Base-by-base conservation (phyloP, 2,797 vertebrate species). In the Falco concolor region DNA sequence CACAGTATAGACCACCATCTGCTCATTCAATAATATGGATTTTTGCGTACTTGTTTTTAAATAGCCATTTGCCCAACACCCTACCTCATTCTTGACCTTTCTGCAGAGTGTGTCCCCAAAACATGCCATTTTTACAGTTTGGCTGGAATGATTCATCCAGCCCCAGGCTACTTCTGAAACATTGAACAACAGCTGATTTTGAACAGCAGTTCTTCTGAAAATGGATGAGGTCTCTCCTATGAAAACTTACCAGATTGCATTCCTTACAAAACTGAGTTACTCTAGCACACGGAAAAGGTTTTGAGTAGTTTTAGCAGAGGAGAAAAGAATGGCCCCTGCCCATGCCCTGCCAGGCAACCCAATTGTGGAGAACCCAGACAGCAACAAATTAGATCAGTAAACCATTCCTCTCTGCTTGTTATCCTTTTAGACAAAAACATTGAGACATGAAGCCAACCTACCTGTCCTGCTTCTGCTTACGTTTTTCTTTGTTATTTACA, bases 371-470 rank as follows among this genome's bases (percentile, higher is more conserved):
- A 83, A 90, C 67, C 63, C 90, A 93, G 67, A 95, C 9, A 83
- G 73, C 34, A 95, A 81, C n/a, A 84, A 94, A 91, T 93, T 38
- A 91, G 38, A 95, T 60, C 34, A 82, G 40, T 42, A 76, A 92
- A 84, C 40, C 67, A 79, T 42, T 85, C 65, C 75, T 53, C 50
- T 76, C 64, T 94, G 73, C 68, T 84, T 91, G 78, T 36, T 36
- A 82, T 36, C 63, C 67, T 70, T 77, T 38, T 70, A 59, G 38
- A 64, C 93, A 91, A 92, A 47, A 19, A 24, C 4, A 8, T 53
- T 90, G 79, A 84, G 77, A 84, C 47, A 22, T 95, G 61, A 61
- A 89, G 40, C 8, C 82, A 83, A 57, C 32, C 25, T 76, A 82
- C 68, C 69, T 86, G 47, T 34, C 64, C 8, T 34, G 16, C 45